Evolutionary conservation across 2,797 vertebrate species (phyloP), one percentile per base, ranked within the genome.

Genomic region (Xenopus petersii): DNA sequence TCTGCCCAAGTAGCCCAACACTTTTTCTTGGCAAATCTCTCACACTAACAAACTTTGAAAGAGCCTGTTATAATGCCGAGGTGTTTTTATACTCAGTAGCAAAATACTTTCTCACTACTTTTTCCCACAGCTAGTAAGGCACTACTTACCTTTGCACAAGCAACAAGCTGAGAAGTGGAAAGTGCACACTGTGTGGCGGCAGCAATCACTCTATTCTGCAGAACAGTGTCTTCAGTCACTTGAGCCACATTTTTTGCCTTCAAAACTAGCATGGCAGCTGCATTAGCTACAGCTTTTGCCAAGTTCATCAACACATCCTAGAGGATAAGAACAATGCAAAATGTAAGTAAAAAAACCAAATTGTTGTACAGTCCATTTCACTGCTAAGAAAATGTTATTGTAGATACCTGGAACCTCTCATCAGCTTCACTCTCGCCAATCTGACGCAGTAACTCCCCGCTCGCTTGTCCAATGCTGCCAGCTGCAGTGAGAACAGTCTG

Each of bases 191-290:
- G 98, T 0, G 98, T 99, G 51, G 98, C 98, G 2, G 98, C 96
- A 17, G 97, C 95, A 15, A 99, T 98, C 82, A 99, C 97, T 15
- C 95, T 91, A 91, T 99, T 99, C 91, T 99, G 98, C 73, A 98
- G 89, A 10, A 94, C 92, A 0, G 93, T 93, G 80, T 99, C 98
- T 83, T 99, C 98, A 0, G 97, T 94, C 65, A 96, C 96, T 86
- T 99, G 98, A 1, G 98, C 98, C 21, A 99, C 98, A 0, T 99
- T 99, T 91, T 99, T 99, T 71, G 98, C 97, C 85, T 99, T 99
- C 70, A 99, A 91, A 67, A 99, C 98, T 78, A 99, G 77, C 96
- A 98, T 98, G 84, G 98, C 98, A 64, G 98, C 98, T 48, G 98
- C 97, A 1, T 99, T 99, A 83, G 98, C 98, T 76, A 99, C 98